Conservation (phyloP, 2,888 invertebrate species). For the Amblyjoppa fuscipennis region DNA sequence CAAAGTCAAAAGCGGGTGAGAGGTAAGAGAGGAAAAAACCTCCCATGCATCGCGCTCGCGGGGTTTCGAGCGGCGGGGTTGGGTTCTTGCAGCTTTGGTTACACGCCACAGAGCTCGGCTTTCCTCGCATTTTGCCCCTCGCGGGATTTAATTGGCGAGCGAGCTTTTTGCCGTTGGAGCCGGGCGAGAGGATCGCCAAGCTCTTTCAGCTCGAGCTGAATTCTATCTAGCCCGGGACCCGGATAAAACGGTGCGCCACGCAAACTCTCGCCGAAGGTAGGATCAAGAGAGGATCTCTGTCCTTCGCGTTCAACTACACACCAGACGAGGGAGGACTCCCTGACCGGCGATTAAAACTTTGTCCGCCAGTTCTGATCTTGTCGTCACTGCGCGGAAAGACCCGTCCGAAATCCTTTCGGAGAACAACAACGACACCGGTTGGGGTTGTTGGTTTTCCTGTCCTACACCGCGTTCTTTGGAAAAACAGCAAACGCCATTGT, state of each 20-base stretch:
- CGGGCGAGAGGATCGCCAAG: constrained; percentile 9
- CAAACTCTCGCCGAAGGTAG: constrained; percentile 21
- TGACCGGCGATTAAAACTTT: constrained; percentile 69
- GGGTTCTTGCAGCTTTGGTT: constrained; percentile 43
- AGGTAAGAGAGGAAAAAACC: constrained; percentile 14
- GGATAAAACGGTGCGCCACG: constrained; percentile 36
- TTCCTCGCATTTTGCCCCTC: constrained; percentile 26
- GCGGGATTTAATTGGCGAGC: constrained; percentile 47
- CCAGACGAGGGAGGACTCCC: constrained; percentile 12
- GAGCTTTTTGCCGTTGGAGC: constrained; percentile 32
- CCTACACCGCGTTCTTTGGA: neutral
- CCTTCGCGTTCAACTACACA: constrained; percentile 12
- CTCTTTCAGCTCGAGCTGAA: constrained; percentile 23
- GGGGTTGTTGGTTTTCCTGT: neutral
- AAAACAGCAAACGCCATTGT: no score
- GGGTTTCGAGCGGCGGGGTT: neutral
- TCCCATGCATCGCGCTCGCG: neutral
- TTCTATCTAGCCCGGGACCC: constrained; percentile 27
- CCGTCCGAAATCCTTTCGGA: neutral
- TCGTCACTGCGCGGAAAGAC: neutral
- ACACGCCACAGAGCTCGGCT: constrained; percentile 13
- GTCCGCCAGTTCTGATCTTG: constrained; percentile 12
- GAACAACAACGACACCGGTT: neutral
- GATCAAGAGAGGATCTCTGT: constrained; percentile 10
- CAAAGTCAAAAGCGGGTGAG: neutral